Base-by-base conservation (phyloP, 2,797 vertebrate genomes). In the Glyptemys insculpta region DNA sequence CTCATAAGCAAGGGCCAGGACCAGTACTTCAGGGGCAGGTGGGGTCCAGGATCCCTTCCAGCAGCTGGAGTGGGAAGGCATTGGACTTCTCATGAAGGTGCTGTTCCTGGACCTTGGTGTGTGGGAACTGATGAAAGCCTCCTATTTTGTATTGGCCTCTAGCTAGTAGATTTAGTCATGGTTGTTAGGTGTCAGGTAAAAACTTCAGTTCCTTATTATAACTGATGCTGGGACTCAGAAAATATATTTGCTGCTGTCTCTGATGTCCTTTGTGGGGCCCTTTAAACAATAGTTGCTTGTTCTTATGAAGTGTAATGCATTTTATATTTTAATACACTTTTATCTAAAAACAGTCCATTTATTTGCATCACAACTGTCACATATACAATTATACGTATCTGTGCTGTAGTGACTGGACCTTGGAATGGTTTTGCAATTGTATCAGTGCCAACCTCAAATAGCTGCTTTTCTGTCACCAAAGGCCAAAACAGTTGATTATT, bases 401-500 rank as follows among this genome's bases (percentile, higher is more conserved):
- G 3, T 49, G 0, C 53, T 79, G 59, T 16, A 86, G 19, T 80
- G 41, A 86, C 21, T 56, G 56, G 78, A 31, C 41, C 6, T 68
- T 84, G 25, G 4, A 90, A 34, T 65, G 8, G 0, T 85, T 95
- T 52, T 87, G 87, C 1, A 12, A 37, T 23, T 2, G 34, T 74
- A 54, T 15, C 41, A 44, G 31, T 44, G 29, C 37, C 1, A 0
- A 50, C 87, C n/a, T 81, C 3, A 86, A 90, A 78, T 27, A 74
- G 44, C 62, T 88, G 44, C 59, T 89, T 91, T 54, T 88, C 68
- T 86, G 59, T 86, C 59, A 89, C 5, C 37, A 84, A 1, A 62
- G 37, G 21, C 78, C 37, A 84, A 93, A 90, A 90, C 52, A 91
- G 78, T 94, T 76, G 25, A 91, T 83, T 89, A 68, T 16, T 52